Evolutionary conservation across 2,888 invertebrate species (phyloP).

Genomic region (Plebejus argus): DNA sequence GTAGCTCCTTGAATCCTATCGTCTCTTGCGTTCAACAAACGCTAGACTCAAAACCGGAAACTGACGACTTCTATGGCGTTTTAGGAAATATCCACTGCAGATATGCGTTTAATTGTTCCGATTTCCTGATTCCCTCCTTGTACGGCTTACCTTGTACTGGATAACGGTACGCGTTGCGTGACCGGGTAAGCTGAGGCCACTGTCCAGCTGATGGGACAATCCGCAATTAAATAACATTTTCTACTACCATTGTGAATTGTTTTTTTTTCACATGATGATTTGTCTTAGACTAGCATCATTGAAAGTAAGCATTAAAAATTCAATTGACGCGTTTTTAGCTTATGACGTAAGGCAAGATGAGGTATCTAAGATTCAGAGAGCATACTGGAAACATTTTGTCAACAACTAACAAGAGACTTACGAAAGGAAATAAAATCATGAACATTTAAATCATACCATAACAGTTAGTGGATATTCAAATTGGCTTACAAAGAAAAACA

Average conservation of each 20-base stretch:
- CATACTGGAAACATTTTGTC: no score
- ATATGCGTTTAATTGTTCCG: conserved; percentile 46
- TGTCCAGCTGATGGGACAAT: conserved; percentile 29
- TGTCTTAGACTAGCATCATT: background rate
- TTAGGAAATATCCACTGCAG: conserved; percentile 46
- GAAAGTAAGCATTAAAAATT: background rate
- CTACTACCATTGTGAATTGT: background rate
- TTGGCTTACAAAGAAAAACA: no score
- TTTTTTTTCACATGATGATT: conserved; percentile 17
- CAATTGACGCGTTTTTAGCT: background rate
- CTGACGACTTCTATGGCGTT: conserved; percentile 33
- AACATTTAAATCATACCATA: no score
- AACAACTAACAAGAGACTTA: no score
- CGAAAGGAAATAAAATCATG: no score
- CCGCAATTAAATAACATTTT: background rate
- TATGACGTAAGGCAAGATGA: no score
- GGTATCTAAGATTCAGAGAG: no score
- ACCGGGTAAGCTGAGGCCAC: conserved; percentile 24
- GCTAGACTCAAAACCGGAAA: conserved; percentile 35
- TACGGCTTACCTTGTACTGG: conserved; percentile 36
- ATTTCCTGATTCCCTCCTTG: conserved; percentile 50
- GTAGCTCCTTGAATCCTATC: background rate
- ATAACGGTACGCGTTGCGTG: conserved; percentile 35
- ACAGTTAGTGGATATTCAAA: no score
- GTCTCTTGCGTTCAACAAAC: conserved; percentile 24